phyloP scores from a whole-genome alignment of 2,888 invertebrate genomes.

The Augiades crinisus region DNA sequence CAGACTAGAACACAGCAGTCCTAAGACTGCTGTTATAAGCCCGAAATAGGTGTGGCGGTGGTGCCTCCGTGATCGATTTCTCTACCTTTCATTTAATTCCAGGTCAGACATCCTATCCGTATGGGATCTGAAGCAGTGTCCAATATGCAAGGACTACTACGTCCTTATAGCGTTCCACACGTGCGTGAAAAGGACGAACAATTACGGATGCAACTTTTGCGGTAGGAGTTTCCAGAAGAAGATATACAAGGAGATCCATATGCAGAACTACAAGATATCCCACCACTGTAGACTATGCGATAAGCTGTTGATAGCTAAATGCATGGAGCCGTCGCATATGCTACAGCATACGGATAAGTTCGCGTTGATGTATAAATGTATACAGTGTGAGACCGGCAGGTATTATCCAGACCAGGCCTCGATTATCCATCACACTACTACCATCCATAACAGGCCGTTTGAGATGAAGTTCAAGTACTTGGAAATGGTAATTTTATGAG shows the following conservation, averaged over 20 bases:
- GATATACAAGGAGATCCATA: constrained; percentile 30
- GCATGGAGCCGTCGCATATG: constrained; percentile 45
- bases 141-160: constrained; percentile 33
- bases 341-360: constrained; percentile 41
- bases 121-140: background rate
- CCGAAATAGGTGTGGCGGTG: no score
- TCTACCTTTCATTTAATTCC: no score
- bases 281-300: constrained; percentile 41
- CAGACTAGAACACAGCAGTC: no score
- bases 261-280: accelerated
- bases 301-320: constrained; percentile 27
- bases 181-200: constrained; percentile 31
- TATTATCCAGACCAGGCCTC: constrained; percentile 31
- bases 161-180: constrained; percentile 29
- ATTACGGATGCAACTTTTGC: constrained; percentile 37
- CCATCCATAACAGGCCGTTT: constrained; percentile 1
- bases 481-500: constrained; percentile 9
- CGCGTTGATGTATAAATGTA: constrained; percentile 40
- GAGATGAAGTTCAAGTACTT: constrained; percentile 7
- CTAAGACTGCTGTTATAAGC: no score
- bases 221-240: constrained; percentile 35
- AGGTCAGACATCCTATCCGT: constrained; percentile 44
- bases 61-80: no score
- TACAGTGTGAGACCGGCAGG: constrained; percentile 32
- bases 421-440: constrained; percentile 24